These are phyloP conservation scores for Fragum sueziense DNA, from an alignment of 2,888 invertebrate genomes.

Conservation along the genomic window DNA sequence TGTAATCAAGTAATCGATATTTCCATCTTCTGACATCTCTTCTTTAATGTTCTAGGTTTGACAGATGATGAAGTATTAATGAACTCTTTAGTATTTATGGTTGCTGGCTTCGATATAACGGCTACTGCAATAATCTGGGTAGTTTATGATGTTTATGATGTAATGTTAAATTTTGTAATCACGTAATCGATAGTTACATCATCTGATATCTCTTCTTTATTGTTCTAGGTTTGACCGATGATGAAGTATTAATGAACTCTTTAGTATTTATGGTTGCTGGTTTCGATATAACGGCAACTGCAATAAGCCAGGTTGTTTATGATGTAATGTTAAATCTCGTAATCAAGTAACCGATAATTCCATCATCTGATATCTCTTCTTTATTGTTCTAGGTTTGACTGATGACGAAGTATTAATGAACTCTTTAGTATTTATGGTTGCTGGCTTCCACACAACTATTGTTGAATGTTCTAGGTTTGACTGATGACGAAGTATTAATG, in stretches of 20 bases:
- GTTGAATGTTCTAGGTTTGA: constrained; percentile 64
- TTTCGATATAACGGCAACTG: constrained; percentile 71
- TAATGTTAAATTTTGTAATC: constrained; percentile 57
- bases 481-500: constrained; percentile 65
- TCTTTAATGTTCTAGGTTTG: no score
- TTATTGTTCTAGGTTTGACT: constrained; percentile 63
- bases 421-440: constrained; percentile 70
- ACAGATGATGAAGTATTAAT: constrained; percentile 66
- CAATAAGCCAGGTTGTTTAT: constrained; percentile 63
- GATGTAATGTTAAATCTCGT: constrained; percentile 55
- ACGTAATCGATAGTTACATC: no score
- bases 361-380: no score
- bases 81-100: constrained; percentile 68
- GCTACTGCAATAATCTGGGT: constrained; percentile 64
- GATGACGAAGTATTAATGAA: constrained; percentile 68
- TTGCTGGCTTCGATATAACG: constrained; percentile 75
- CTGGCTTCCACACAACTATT: constrained; percentile 75
- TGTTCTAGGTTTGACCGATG: constrained; percentile 62
- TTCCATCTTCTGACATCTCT: no score
- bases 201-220: no score
- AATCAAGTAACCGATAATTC: no score
- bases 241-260: constrained; percentile 68
- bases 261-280: constrained; percentile 72
- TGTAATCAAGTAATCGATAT: no score
- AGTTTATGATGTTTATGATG: constrained; percentile 59